Conservation (phyloP, 1,140 invertebrate species). For the Drosophila sucinea region DNA sequence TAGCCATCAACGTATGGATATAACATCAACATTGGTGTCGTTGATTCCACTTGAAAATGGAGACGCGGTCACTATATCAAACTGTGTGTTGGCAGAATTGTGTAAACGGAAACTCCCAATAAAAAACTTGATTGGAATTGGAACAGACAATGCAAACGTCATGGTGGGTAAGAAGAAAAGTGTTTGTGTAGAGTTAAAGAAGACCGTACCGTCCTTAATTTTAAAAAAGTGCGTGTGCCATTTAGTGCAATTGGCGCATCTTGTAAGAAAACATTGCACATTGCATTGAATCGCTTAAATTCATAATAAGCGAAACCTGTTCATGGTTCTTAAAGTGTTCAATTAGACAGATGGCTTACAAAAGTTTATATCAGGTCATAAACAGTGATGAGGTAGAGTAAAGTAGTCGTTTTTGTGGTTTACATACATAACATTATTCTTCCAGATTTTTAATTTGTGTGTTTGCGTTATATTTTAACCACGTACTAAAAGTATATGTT, state of each 20-base stretch:
- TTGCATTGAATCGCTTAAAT: too few species aligned
- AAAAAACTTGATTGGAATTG: slow-evolving; percentile 1
- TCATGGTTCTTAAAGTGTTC: slow-evolving; percentile 12
- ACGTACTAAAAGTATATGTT: background rate
- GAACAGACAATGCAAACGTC: background rate
- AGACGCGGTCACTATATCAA: background rate
- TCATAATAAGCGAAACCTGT: background rate
- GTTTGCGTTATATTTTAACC: background rate
- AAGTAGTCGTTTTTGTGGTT: background rate
- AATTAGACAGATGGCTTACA: slow-evolving; percentile 9
- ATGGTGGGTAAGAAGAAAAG: slow-evolving; percentile 4
- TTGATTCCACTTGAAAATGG: background rate
- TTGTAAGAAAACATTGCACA: too few species aligned
- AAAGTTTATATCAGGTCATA: background rate
- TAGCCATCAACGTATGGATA: background rate
- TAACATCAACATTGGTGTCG: background rate
- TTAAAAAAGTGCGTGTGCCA: too few species aligned
- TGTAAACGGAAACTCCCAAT: background rate
- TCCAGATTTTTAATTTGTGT: background rate
- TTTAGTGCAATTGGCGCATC: too few species aligned
- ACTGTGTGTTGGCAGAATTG: too few species aligned
- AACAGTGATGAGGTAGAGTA: slow-evolving; percentile 8
- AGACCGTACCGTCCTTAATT: background rate
- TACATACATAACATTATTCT: background rate
- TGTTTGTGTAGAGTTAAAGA: background rate